A percentile compares a stretch with the other conserved stretches of the same genome.
These are phyloP conservation scores for Melipona beecheii DNA, from an alignment of 2,888 invertebrate genomes.

Conservation along the genomic window DNA sequence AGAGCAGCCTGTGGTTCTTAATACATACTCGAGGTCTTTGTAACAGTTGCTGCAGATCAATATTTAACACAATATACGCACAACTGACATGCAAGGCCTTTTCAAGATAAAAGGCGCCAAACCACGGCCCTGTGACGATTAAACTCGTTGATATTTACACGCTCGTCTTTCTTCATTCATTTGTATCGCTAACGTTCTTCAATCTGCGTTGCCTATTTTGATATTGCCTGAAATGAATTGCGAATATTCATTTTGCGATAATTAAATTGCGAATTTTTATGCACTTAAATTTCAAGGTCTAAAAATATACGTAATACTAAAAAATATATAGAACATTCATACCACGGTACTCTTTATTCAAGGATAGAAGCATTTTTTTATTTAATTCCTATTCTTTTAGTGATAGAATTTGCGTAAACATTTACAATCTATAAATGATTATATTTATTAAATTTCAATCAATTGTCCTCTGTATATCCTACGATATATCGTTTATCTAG, in stretches of 20 bases:
- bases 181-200: neutral
- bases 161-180: conserved; percentile 21
- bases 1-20: conserved; percentile 25
- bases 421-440: neutral
- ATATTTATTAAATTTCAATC: neutral
- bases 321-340: too few relatives aligned
- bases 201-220: neutral
- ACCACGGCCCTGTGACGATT: conserved; percentile 60
- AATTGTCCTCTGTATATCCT: neutral
- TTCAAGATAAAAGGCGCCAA: conserved; percentile 67
- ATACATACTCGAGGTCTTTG: conserved; percentile 48
- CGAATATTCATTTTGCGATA: neutral
- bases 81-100: conserved; percentile 65
- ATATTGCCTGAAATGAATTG: conserved; percentile 27
- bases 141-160: conserved; percentile 54
- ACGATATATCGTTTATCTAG: neutral
- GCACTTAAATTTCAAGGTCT: too few relatives aligned
- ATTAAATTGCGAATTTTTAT: too few relatives aligned
- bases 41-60: conserved; percentile 57
- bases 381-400: too few relatives aligned
- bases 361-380: too few relatives aligned
- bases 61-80: conserved; percentile 49
- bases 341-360: too few relatives aligned
- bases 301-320: too few relatives aligned
- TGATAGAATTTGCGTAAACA: too few relatives aligned